These are phyloP conservation scores for Saccostrea glomerata DNA, from an alignment of 1,140 invertebrate genomes.

Conservation along the genomic window DNA sequence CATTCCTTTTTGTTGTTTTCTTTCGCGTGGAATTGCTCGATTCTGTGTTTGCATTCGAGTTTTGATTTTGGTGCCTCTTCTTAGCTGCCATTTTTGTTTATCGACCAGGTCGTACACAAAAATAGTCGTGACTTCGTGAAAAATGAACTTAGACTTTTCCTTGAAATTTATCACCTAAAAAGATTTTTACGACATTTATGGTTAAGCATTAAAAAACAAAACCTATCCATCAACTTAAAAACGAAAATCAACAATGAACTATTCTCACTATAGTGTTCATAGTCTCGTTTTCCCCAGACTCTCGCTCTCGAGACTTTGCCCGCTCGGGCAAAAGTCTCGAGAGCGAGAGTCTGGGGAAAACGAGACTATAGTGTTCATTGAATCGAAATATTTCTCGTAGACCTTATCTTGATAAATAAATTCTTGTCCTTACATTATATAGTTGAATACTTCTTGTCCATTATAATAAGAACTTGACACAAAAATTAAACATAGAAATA, in stretches of 20 bases:
- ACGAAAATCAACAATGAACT: too few species aligned
- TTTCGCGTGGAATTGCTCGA: conserved; percentile 34
- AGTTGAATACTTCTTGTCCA: background rate
- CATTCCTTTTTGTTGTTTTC: conserved; percentile 28
- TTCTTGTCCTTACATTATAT: background rate
- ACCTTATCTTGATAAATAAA: background rate
- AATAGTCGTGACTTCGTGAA: background rate
- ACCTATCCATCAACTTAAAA: too few species aligned
- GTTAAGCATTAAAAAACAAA: too few species aligned
- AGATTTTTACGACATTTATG: too few species aligned
- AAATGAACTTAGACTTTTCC: too few species aligned
- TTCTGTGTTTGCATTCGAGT: conserved; percentile 16
- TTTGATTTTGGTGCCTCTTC: conserved; percentile 53
- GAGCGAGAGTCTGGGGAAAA: too few species aligned
- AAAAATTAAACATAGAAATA: background rate
- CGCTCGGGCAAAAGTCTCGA: too few species aligned
- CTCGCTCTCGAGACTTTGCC: too few species aligned
- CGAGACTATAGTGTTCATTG: background rate
- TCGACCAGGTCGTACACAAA: background rate
- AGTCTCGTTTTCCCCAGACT: too few species aligned
- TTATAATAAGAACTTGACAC: background rate
- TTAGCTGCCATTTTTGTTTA: conserved; percentile 57
- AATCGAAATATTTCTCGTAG: background rate
- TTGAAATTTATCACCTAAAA: too few species aligned
- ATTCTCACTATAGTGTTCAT: background rate